Conservation (phyloP, 2,888 invertebrate genomes). For the Rhogogaster chlorosoma region DNA sequence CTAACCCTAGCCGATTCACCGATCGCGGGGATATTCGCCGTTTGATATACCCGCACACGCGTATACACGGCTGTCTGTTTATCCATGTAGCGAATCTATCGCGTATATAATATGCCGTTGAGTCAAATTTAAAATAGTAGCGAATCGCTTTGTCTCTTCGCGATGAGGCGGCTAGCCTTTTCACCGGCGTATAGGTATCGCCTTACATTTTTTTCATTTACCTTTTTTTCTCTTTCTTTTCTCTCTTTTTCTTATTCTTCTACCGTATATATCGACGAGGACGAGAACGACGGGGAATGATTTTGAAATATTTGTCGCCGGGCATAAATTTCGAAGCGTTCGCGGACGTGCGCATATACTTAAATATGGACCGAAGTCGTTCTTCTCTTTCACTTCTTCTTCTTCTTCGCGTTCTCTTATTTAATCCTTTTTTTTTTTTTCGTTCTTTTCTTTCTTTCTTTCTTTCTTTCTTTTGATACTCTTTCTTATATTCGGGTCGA, state of each 20-base stretch:
- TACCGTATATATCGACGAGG: background rate
- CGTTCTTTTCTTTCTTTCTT: constrained; percentile 56
- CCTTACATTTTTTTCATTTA: constrained; percentile 6
- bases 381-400: constrained; percentile 47
- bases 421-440: constrained; percentile 53
- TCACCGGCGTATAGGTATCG: constrained; percentile 4
- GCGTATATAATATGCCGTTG: background rate
- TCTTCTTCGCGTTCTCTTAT: constrained; percentile 55
- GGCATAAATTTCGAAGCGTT: constrained; percentile 71
- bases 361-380: constrained; percentile 71
- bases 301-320: constrained; percentile 77
- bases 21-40: background rate
- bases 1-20: background rate
- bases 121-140: background rate
- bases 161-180: constrained; percentile 54
- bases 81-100: background rate
- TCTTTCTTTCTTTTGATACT: constrained; percentile 56
- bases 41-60: background rate
- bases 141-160: constrained; percentile 58
- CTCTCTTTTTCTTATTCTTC: background rate
- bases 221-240: background rate
- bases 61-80: background rate
- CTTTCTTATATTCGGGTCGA: constrained; percentile 75
- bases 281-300: constrained; percentile 60
- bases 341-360: constrained; percentile 68